A percentile compares a stretch with the other conserved stretches of the same genome.
phyloP scores from a whole-genome alignment of 2,888 invertebrate species.

The Podabrus alpinus region DNA sequence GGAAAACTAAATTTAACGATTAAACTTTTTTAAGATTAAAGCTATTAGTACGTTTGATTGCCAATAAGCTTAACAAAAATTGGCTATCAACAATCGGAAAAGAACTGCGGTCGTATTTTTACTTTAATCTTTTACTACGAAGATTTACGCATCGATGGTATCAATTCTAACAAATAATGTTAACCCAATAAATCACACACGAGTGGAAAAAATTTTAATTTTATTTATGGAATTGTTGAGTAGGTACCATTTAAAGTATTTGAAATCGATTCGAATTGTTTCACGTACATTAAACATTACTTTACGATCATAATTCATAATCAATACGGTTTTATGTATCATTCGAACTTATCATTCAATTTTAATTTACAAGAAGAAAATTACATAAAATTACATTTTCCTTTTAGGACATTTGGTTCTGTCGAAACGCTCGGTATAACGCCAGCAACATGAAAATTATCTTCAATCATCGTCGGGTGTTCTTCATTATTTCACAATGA shows the following conservation, averaged over 20 bases:
- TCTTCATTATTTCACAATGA: neutral
- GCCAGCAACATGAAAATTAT: neutral
- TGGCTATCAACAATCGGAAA: neutral
- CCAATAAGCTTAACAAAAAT: slow-evolving; percentile 2
- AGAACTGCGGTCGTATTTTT: neutral
- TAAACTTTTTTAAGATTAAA: neutral
- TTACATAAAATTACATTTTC: too few species aligned
- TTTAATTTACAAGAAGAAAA: neutral
- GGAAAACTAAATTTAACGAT: neutral
- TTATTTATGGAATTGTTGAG: neutral
- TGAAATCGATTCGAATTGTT: neutral
- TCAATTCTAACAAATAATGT: neutral
- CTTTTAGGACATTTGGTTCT: too few species aligned
- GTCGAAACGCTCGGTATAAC: neutral
- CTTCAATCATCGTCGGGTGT: too few species aligned
- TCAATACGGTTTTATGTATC: neutral
- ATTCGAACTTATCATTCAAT: neutral
- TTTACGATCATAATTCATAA: neutral
- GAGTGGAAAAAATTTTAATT: neutral
- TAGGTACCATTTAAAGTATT: neutral
- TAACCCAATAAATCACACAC: neutral
- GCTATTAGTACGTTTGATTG: neutral
- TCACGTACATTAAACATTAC: neutral
- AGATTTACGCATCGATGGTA: slow-evolving; percentile 1
- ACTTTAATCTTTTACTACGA: neutral